These are phyloP conservation scores for Megalops cyprinoides DNA, from an alignment of 2,797 vertebrate species.

Conservation along the genomic window DNA sequence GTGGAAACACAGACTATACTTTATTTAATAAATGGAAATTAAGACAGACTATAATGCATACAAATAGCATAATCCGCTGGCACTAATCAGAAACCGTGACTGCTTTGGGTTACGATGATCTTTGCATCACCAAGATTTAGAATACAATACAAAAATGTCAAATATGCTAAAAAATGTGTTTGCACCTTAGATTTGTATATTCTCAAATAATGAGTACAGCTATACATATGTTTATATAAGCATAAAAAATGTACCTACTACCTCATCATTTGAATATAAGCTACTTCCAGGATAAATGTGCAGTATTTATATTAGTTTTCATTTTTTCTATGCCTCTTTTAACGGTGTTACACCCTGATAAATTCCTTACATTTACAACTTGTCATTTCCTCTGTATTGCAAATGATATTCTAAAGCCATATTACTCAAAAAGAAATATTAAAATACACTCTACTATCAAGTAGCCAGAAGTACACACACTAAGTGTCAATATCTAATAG, in stretches of 20 bases:
- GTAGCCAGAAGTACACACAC: too few relatives aligned
- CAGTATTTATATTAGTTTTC: not conserved
- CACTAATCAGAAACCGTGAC: not conserved
- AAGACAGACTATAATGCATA: not conserved
- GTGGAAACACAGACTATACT: not conserved
- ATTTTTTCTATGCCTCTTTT: not conserved
- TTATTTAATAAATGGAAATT: not conserved
- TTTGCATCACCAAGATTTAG: too few relatives aligned
- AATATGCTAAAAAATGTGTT: not conserved
- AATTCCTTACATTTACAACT: not conserved
- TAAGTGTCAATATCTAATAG: too few relatives aligned
- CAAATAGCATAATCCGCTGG: not conserved
- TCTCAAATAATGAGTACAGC: conserved; percentile 2
- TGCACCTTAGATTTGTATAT: not conserved
- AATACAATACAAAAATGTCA: too few relatives aligned
- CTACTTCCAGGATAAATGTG: not conserved
- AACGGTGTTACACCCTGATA: not conserved
- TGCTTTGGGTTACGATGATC: too few relatives aligned
- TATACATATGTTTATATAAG: not conserved
- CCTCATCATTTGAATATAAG: not conserved
- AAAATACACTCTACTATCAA: too few relatives aligned
- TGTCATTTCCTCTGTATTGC: not conserved
- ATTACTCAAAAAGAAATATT: too few relatives aligned
- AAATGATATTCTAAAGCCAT: too few relatives aligned
- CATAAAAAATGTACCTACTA: not conserved